A percentile compares a stretch with the other conserved stretches of the same genome.
These are phyloP conservation scores for Sorex araneus DNA, from an alignment of 2,113 vertebrate genomes.

Conservation along the genomic window DNA sequence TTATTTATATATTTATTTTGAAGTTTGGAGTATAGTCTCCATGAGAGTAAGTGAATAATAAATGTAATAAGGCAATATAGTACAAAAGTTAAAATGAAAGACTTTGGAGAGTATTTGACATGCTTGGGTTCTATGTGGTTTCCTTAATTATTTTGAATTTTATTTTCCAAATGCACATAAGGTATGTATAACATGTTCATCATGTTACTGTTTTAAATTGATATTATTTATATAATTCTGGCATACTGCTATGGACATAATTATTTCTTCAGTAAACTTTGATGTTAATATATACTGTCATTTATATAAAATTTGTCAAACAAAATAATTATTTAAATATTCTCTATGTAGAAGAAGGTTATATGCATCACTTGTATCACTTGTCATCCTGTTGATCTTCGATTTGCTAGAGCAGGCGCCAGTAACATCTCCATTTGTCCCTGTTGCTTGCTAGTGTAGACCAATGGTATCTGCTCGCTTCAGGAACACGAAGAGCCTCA, in stretches of 20 bases:
- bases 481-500: too few species aligned
- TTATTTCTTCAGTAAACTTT: slow-evolving; percentile 21
- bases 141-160: slow-evolving; percentile 34
- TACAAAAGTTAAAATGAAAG: neutral
- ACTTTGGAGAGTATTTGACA: neutral
- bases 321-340: too few species aligned
- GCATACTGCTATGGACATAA: neutral
- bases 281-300: too few species aligned
- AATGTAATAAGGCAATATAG: neutral
- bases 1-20: neutral
- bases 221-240: slow-evolving; percentile 14
- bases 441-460: too few species aligned
- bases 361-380: too few species aligned
- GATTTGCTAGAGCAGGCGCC: too few species aligned
- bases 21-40: slow-evolving; percentile 9
- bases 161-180: slow-evolving; percentile 16
- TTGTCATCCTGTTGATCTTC: too few species aligned
- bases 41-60: slow-evolving; percentile 23
- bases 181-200: neutral
- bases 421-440: too few species aligned
- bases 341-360: too few species aligned
- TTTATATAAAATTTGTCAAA: too few species aligned
- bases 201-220: neutral
- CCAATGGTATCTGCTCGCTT: too few species aligned
- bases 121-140: neutral